Evolutionary conservation across 2,888 invertebrate genomes (phyloP).

Genomic region (Cosmorhoe ocellata): DNA sequence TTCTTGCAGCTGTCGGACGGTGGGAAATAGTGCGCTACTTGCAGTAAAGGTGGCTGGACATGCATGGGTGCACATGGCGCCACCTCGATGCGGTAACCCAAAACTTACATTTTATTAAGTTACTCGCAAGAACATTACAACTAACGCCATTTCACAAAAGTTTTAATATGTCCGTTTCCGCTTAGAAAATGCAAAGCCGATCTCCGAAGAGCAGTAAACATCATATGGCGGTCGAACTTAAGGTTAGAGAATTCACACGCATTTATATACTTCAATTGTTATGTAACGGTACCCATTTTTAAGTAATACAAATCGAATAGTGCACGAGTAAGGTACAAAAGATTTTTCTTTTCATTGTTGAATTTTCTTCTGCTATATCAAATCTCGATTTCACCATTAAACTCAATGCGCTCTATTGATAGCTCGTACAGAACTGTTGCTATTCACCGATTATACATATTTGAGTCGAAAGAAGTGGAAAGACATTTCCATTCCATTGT

Average conservation of each 20-base stretch:
- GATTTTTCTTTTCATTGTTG: conserved; percentile 16
- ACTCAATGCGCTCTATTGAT: conserved; percentile 30
- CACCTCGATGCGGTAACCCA: conserved; percentile 38
- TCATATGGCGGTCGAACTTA: too few species aligned
- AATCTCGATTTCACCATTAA: conserved; percentile 20
- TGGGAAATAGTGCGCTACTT: conserved; percentile 29
- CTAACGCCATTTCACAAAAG: conserved; percentile 9
- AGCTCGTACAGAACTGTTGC: conserved; percentile 29
- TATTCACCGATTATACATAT: conserved; percentile 45
- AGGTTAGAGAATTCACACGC: too few species aligned
- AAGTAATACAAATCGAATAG: conserved; percentile 5
- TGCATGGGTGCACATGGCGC: conserved; percentile 58
- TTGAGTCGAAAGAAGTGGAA: conserved; percentile 54
- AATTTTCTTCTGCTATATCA: conserved; percentile 15
- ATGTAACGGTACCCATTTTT: conserved; percentile 1
- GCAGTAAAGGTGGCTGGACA: conserved; percentile 54
- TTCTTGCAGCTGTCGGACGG: conserved; percentile 22
- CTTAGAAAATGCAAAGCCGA: neutral
- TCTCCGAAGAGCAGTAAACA: too few species aligned
- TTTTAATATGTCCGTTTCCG: conserved; percentile 9
- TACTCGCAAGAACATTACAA: conserved; percentile 14
- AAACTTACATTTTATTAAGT: conserved; percentile 46
- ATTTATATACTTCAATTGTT: neutral
- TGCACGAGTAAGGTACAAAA: conserved; percentile 14
- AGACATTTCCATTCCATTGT: conserved; percentile 65